phyloP scores from a whole-genome alignment of 2,888 invertebrate species.

The Plebejus argus region DNA sequence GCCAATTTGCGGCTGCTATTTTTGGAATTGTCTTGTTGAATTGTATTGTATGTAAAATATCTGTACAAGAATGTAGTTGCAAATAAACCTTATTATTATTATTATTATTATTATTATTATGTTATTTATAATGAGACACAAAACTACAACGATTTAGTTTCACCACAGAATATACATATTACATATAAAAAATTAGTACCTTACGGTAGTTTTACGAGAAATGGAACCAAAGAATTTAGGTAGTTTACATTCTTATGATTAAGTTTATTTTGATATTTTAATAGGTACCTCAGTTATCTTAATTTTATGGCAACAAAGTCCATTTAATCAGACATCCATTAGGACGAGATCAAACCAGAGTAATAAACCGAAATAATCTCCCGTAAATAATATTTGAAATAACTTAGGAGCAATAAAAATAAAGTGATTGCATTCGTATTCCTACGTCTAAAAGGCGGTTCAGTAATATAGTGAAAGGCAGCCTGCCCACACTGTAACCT shows the following conservation, averaged over 20 bases:
- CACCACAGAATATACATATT: no score
- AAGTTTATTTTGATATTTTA: not conserved
- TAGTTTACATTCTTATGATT: not conserved
- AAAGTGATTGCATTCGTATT: conserved; percentile 35
- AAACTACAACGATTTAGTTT: no score
- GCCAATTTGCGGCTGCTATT: no score
- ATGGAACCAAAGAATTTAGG: not conserved
- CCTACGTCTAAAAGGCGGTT: conserved; percentile 39
- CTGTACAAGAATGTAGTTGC: no score
- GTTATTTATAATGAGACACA: no score
- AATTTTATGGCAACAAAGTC: not conserved
- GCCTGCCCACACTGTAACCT: conserved; percentile 58
- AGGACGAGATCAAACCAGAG: not conserved
- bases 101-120: no score
- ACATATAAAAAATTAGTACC: no score
- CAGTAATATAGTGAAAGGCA: conserved; percentile 68
- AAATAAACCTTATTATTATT: no score
- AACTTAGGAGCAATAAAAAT: conserved; percentile 24
- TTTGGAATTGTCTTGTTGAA: no score
- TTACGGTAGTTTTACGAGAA: not conserved
- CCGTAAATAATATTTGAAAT: conserved; percentile 19
- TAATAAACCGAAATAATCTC: conserved; percentile 9
- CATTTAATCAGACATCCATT: not conserved
- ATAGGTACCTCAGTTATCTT: not conserved
- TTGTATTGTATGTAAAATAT: no score